Evolutionary conservation across 2,888 invertebrate genomes (phyloP), one percentile per base, ranked within the genome.

Genomic region (Amblyjoppa proteus): DNA sequence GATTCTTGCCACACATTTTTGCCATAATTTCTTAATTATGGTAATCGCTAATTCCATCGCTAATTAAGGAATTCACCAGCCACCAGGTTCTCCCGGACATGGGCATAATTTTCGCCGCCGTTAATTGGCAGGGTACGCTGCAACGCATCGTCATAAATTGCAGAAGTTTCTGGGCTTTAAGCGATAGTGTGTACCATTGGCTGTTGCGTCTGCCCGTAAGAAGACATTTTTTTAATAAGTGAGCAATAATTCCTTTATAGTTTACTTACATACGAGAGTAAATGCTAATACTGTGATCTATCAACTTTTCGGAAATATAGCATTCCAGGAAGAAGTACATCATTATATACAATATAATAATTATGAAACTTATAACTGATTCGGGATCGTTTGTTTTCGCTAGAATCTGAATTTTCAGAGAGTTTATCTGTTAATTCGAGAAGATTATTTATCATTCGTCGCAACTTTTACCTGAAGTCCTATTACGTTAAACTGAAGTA

Each of bases 401-500:
- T 7, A 73, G 38, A 38, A 73, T 38, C 73, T 73, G 13, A 56
- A 73, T 25, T 34, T 34, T 5, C 34, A 34, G 5, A 6, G 5
- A 34, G 34, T 34, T 34, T 34, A 34, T 34, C 5, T 34, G 6
- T 4, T 34, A 34, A 34, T 34, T 34, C 34, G 5, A 13, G 7
- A 20, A 25, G 4, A 53, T 16, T 34, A 6, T 34, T 34, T 34
- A 34, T 34, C 4, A 13, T 20, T 25, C 25, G 11, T 41, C n/a
- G 7, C 5, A 25, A 31, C 34, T 34, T 34, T 5, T 34, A 34
- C 34, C 34, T 34, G 34, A 34, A 34, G 34, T 34, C 34, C 34
- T 34, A 53, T 66, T 51, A 76, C 31, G 76, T 66, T 76, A 9
- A 76, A 34, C 25, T 66, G 38, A 9, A 76, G 1, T 66, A 66